These are phyloP conservation scores for Sesia apiformis DNA, from an alignment of 2,888 invertebrate species.

Conservation along the genomic window DNA sequence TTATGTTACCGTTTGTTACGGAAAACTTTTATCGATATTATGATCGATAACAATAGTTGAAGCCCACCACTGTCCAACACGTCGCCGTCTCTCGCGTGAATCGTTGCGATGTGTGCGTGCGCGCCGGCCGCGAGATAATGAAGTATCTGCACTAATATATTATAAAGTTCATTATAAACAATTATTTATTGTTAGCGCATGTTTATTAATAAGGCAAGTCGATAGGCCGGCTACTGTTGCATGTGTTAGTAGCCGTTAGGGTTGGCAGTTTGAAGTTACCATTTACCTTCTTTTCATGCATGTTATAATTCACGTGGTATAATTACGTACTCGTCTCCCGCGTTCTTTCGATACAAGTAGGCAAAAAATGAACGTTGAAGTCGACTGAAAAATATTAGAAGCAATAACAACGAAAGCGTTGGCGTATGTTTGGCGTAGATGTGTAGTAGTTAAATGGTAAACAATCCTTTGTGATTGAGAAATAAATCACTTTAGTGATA, in stretches of 20 bases:
- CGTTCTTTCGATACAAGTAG: no score
- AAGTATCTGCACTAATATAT: slow-evolving; percentile 73
- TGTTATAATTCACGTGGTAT: no score
- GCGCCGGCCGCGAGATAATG: slow-evolving; percentile 57
- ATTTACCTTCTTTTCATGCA: no score
- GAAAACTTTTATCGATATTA: slow-evolving; percentile 8
- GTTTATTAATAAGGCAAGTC: slow-evolving; percentile 70
- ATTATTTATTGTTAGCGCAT: slow-evolving; percentile 75
- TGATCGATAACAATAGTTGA: slow-evolving; percentile 4
- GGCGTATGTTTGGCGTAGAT: no score
- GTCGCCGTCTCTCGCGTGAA: slow-evolving; percentile 14
- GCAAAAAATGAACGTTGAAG: no score
- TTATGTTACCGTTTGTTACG: slow-evolving; percentile 1
- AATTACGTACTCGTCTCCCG: no score
- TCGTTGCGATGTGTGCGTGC: slow-evolving; percentile 47
- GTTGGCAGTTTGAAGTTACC: slow-evolving; percentile 2
- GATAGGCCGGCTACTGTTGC: slow-evolving; percentile 58
- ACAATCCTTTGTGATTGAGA: no score
- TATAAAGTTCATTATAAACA: slow-evolving; percentile 76
- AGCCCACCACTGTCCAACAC: not conserved
- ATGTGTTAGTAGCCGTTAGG: slow-evolving; percentile 31
- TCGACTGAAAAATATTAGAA: no score
- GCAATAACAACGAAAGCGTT: no score
- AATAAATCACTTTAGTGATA: no score
- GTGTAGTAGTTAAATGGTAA: no score